Base-by-base conservation (phyloP, 1,140 invertebrate genomes). In the Augochlora pura region DNA sequence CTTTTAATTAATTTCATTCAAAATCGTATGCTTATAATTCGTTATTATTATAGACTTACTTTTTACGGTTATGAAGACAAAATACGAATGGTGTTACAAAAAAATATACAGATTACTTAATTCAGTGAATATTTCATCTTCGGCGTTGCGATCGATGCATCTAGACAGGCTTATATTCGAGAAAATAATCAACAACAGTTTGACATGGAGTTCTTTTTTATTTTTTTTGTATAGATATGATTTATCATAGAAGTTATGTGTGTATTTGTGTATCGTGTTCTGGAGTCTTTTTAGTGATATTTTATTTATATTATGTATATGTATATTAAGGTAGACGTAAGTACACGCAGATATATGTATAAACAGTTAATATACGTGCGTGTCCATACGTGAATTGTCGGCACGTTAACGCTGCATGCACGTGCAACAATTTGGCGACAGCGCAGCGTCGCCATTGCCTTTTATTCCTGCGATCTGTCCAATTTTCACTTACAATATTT, bases 201-300 rank as follows among this genome's bases (percentile, higher is more conserved):
- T 75, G 70, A 80, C 83, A 87, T 88, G 81, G 82, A 89, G 84
- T 86, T 88, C 77, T 83, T 87, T 85, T 86, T 85, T 84, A 82
- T 86, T 88, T 70, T 78, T 87, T 83, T 85, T 78, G 80, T 77
- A 85, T 88, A 88, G 86, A 88, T 87, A 89, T 88, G 86, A 85
- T 89, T 87, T 85, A 87, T 87, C 73, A 88, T 88, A 88, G 77
- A 87, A 84, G 82, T 84, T 87, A 79, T 54, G 67, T 54, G 67
- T 85, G 82, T 87, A 64, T 84, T 5, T 84, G 71, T 82, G 68
- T 85, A 67, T 85, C 42, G 62, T 84, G 77, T 77, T 80, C 75
- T 63, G 76, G 75, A 88, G 66, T 86, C 63, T 73, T 88, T 79
- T 88, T 86, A 77, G 67, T 71, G 70, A 81, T 89, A 86, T 82